Evolutionary conservation across 1,140 invertebrate genomes (phyloP), one percentile per base, ranked within the genome.

Genomic region (Pachypeltis micranthus): DNA sequence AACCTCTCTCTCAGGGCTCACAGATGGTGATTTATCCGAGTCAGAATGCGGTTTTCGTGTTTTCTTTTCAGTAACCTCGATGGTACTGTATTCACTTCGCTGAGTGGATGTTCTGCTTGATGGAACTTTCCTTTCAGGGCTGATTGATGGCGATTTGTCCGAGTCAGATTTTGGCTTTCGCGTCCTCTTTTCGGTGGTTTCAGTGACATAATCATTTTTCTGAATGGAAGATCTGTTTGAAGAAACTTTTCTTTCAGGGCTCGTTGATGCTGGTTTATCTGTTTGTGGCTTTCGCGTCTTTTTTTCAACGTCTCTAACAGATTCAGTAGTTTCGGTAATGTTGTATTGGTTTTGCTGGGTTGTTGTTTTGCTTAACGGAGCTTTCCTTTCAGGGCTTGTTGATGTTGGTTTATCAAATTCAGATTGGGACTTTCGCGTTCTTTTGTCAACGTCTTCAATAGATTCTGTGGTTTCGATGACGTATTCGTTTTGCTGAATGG

Each of bases 21-120:
- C n/a, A n/a, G n/a, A n/a, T 3, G 68, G 68, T 31, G 67, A 68
- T 55, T 14, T 54, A 26, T 72, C 70, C 14, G 31, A 16, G 31
- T 16, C 16, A 39, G 31, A 39, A 16, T 16, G 31, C 7, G 31
- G 7, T 7, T 16, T 39, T 10, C 7, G 31, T 10, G 7, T 10
- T 39, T 39, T 39, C 31, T 16, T 39, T 10, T 39, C 31, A 7
- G 31, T 7, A 39, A 16, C 7, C 7, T 16, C 31, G 7, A 10
- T 7, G 16, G 31, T 10, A 16, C 7, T 16, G 7, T 39, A 10
- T 39, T 16, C 16, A 7, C 16, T 7, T 10, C 7, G 31, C 31
- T 39, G 7, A 10, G 7, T 7, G 31, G 31, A 39, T 10, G 31
- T 16, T 39, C 16, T 39, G 7, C 31, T 39, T 7, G 31, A 69